These are phyloP conservation scores for Amia ocellicauda DNA, from an alignment of 2,113 vertebrate genomes.

Conservation along the genomic window DNA sequence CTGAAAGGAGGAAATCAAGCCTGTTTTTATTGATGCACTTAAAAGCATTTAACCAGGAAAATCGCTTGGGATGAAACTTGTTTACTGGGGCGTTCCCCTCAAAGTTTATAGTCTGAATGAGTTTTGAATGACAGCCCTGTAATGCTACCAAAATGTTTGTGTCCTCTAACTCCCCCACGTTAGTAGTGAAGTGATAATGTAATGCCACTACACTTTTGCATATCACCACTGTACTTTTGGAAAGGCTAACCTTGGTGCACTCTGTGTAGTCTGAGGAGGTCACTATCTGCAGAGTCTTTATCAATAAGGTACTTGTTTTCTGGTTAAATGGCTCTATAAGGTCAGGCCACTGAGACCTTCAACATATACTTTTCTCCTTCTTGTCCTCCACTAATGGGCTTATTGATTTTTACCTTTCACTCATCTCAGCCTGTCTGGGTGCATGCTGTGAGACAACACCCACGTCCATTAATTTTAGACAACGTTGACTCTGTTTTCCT, in stretches of 20 bases:
- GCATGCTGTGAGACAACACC: neutral
- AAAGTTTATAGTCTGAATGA: too few relatives aligned
- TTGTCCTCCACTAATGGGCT: neutral
- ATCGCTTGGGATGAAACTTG: too few relatives aligned
- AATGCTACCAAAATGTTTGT: neutral
- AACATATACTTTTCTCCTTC: neutral
- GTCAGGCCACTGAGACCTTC: neutral
- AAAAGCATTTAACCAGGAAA: too few relatives aligned
- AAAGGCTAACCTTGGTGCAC: too few relatives aligned
- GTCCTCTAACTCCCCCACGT: neutral
- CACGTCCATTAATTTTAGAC: too few relatives aligned
- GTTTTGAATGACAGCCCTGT: too few relatives aligned
- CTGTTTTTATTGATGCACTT: too few relatives aligned
- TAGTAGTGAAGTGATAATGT: neutral
- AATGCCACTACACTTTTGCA: neutral
- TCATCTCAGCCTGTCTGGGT: neutral
- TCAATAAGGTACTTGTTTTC: constrained; percentile 1
- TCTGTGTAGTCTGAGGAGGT: neutral
- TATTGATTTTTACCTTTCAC: too few relatives aligned
- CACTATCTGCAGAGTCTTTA: neutral
- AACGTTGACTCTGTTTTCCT: too few relatives aligned
- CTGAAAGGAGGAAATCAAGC: too few relatives aligned
- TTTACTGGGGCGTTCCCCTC: too few relatives aligned
- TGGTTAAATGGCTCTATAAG: neutral
- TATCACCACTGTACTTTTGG: neutral